These are phyloP conservation scores for Fulmarus glacialis DNA, from an alignment of 2,113 vertebrate species.

Conservation along the genomic window DNA sequence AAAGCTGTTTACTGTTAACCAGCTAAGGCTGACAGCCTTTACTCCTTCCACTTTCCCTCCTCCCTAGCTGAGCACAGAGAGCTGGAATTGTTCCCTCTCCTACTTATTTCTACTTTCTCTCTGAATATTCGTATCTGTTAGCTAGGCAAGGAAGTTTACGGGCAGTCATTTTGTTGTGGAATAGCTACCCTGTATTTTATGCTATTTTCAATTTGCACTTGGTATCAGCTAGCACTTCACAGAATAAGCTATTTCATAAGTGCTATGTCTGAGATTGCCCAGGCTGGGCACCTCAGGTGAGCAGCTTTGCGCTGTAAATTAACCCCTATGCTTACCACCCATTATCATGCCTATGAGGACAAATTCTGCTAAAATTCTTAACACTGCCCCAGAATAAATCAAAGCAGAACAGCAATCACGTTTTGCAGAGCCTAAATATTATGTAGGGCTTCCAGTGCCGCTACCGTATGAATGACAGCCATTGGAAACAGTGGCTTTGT, in stretches of 20 bases:
- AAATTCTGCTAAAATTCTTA: not conserved
- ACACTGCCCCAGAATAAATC: not conserved
- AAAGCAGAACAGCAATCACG: not conserved
- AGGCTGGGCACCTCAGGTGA: not conserved
- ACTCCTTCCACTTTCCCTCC: not conserved
- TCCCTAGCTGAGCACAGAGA: not conserved
- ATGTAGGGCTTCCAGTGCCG: not conserved
- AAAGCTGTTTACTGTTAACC: not conserved
- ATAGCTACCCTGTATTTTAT: not conserved
- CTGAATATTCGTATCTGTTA: not conserved
- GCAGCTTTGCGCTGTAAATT: not conserved
- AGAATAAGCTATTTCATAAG: not conserved
- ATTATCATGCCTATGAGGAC: not conserved
- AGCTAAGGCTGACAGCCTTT: not conserved
- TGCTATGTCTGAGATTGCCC: not conserved
- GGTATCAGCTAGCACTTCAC: not conserved
- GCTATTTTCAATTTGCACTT: not conserved
- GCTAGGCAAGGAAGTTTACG: not conserved
- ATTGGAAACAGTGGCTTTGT: not conserved
- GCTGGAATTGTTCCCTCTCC: not conserved
- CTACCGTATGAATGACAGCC: not conserved
- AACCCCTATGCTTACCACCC: not conserved
- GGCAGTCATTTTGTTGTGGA: not conserved
- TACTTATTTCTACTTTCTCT: not conserved
- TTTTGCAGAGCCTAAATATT: not conserved